phyloP scores from a whole-genome alignment of 2,797 vertebrate species.

The Limnodromus scolopaceus region DNA sequence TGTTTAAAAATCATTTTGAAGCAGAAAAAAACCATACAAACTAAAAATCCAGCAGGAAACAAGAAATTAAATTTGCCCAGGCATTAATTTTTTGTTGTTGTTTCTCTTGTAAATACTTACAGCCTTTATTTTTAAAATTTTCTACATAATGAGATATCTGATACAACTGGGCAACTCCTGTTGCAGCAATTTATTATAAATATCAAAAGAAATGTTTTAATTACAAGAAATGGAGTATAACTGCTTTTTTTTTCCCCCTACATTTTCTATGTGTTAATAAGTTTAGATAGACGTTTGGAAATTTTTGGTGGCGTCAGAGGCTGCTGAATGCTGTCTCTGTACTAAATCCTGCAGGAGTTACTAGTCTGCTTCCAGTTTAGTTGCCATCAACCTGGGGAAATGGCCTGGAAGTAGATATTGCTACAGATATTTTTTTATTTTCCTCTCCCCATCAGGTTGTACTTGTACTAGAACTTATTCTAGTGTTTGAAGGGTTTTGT shows the following conservation, averaged over 20 bases:
- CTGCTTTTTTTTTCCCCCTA: not conserved
- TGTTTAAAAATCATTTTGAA: conserved; percentile 72
- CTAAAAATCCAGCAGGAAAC: not conserved
- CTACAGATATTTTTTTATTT: not conserved
- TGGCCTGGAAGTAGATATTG: not conserved
- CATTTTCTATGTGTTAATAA: not conserved
- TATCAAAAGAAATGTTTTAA: not conserved
- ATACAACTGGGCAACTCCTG: not conserved
- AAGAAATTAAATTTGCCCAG: conserved; percentile 17
- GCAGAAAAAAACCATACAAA: not conserved
- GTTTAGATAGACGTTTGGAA: not conserved
- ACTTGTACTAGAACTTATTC: too few species aligned
- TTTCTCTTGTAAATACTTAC: not conserved
- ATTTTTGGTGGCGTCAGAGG: not conserved
- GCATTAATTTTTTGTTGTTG: not conserved
- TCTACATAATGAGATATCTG: not conserved
- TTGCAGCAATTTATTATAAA: not conserved
- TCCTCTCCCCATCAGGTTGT: not conserved
- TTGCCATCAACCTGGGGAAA: not conserved
- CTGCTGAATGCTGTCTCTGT: not conserved
- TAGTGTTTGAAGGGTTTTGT: not conserved
- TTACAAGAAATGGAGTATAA: not conserved
- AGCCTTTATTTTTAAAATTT: not conserved
- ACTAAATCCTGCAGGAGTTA: not conserved
- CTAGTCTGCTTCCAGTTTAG: not conserved